Evolutionary conservation across 35 echinoderm and acorn worm genomes (phyloP).

Genomic region (Hemicentrotus pulcherrimus): DNA sequence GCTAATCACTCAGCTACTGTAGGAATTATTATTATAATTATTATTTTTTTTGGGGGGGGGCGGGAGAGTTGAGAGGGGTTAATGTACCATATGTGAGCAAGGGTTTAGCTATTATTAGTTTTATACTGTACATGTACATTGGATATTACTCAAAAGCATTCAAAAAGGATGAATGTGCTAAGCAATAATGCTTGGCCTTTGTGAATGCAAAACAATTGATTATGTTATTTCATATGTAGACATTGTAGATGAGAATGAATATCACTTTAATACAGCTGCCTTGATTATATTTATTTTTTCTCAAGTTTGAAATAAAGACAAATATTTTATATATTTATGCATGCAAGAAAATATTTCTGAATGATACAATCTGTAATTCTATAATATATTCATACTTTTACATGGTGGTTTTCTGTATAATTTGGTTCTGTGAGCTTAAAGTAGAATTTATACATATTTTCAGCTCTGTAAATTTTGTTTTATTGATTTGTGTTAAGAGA

Average conservation of each 20-base stretch:
- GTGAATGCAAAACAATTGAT: no score
- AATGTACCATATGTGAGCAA: no score
- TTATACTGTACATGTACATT: no score
- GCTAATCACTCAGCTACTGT: neutral
- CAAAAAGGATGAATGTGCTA: no score
- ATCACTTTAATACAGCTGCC: neutral
- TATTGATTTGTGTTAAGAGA: neutral
- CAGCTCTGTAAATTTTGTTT: neutral
- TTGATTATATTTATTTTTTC: neutral
- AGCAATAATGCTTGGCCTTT: no score
- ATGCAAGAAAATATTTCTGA: neutral
- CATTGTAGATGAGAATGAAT: neutral
- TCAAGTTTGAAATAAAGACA: neutral
- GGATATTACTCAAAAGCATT: no score
- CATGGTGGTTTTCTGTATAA: neutral
- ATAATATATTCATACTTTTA: constrained; percentile 8
- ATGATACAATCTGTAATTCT: neutral
- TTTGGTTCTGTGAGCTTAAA: neutral
- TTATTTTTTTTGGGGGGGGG: no score
- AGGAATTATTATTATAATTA: no score
- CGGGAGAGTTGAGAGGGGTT: no score
- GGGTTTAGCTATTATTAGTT: no score
- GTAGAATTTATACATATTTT: neutral
- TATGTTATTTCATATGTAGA: neutral
- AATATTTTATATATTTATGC: constrained; percentile 21